Base-by-base conservation (phyloP, 2,888 invertebrate genomes). In the Sepiola atlantica region DNA sequence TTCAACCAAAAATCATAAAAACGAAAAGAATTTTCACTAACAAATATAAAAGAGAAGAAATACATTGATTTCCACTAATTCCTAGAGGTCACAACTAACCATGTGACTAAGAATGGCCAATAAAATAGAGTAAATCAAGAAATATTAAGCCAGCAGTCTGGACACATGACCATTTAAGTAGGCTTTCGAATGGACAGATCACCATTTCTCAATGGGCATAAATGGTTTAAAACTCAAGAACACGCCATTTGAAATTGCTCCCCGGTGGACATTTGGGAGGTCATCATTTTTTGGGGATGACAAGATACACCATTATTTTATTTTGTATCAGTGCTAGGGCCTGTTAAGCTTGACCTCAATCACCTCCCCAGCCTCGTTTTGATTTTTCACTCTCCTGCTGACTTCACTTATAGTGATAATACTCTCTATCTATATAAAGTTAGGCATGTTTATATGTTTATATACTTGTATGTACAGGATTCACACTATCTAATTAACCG, bases 91-190 rank as follows among this genome's bases (percentile, higher is more conserved):
- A 77, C 14, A n/a, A 77, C 77, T 77, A 77, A 77, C 77, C 77
- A n/a, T 77, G 77, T 77, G 77, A 77, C 77, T 77, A 77, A 77
- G n/a, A 77, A n/a, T 77, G 77, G 77, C 77, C 77, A 77, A 77
- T 77, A 77, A 77, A 77, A 77, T 77, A 4, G 77, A 77, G 77
- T 77, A 77, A 77, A 77, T 77, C 77, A 77, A 77, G n/a, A 77
- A 77, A 77, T 77, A 61, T 77, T 77, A 77, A 77, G 77, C 77
- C n/a, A 10, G 77, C n/a, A 77, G 77, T 77, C 77, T 77, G 77
- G 77, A 77, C 77, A 77, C 77, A 77, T 77, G 77, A 77, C 77
- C 77, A 77, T 77, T 77, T 77, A 77, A 77, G n/a, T 77, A 77
- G 77, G n/a, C 77, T 77, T 77, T n/a, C n/a, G n/a, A 77, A 77